phyloP scores from a whole-genome alignment of 2,797 vertebrate genomes.

The Rhinella marina region DNA sequence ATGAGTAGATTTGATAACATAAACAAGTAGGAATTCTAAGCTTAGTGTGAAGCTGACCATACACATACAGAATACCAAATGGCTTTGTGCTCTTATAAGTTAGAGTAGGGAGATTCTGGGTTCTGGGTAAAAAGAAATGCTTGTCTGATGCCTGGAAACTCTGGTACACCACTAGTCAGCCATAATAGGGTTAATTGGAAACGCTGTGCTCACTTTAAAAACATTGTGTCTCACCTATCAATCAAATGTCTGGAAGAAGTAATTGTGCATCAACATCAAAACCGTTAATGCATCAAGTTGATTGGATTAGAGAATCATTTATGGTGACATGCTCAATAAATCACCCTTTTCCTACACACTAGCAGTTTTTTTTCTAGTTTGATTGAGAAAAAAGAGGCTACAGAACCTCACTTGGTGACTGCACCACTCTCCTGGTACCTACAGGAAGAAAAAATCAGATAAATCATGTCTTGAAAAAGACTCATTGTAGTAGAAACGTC shows the following conservation, averaged over 20 bases:
- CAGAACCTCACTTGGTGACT: background rate
- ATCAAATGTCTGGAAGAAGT: conserved; percentile 27
- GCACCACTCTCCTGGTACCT: conserved; percentile 24
- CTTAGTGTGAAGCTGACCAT: no score
- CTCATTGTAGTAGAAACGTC: no score
- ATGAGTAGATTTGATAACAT: no score
- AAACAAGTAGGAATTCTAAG: no score
- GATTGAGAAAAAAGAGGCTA: conserved; percentile 10
- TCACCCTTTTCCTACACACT: conserved; percentile 39
- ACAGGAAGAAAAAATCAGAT: conserved; percentile 23
- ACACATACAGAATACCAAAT: no score
- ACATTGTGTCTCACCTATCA: conserved; percentile 28
- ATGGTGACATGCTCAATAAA: conserved; percentile 49
- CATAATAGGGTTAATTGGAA: conserved; percentile 33
- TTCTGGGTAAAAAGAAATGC: background rate
- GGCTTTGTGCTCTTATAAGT: no score
- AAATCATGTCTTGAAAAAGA: background rate
- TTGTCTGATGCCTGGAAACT: background rate
- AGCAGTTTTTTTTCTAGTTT: conserved; percentile 47
- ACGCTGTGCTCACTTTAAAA: conserved; percentile 19
- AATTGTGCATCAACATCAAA: conserved; percentile 46
- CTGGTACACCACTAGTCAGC: background rate
- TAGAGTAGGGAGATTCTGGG: background rate
- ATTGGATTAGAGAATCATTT: conserved; percentile 49
- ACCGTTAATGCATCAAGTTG: conserved; percentile 57